These are phyloP conservation scores for Taenioides sp. DNA, from an alignment of 2,797 vertebrate species.

Conservation along the genomic window DNA sequence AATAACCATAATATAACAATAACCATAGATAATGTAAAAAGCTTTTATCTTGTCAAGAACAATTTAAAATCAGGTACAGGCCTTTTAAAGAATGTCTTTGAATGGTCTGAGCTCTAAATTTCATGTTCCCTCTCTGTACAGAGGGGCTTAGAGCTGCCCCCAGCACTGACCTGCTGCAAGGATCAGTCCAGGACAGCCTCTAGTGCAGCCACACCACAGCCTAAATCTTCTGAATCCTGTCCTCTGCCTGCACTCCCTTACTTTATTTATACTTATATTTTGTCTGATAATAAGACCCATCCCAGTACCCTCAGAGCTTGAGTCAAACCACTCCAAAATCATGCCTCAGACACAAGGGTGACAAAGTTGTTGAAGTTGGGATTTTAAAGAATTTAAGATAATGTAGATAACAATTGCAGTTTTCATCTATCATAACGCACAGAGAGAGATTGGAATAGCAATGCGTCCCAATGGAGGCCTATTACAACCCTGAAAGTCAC, in stretches of 20 bases:
- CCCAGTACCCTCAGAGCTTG: background rate
- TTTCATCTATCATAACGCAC: too few species aligned
- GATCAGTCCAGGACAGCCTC: slow-evolving; percentile 4
- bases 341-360: background rate
- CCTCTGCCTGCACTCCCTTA: background rate
- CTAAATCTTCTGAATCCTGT: slow-evolving; percentile 3
- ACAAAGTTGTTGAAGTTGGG: too few species aligned
- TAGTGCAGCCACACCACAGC: background rate
- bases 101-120: background rate
- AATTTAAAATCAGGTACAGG: too few species aligned
- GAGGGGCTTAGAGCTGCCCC: slow-evolving; percentile 6
- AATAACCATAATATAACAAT: too few species aligned
- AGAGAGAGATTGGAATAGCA: too few species aligned
- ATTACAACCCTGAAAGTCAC: too few species aligned
- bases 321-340: background rate
- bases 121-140: background rate
- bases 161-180: background rate
- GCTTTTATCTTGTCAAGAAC: too few species aligned
- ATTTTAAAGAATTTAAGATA: too few species aligned
- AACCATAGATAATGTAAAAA: too few species aligned
- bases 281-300: background rate
- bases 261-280: background rate
- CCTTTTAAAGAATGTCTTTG: background rate
- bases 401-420: too few species aligned
- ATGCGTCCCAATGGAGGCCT: too few species aligned